phyloP scores from a whole-genome alignment of 1,140 invertebrate species.

The Bathynomus jamesi region DNA sequence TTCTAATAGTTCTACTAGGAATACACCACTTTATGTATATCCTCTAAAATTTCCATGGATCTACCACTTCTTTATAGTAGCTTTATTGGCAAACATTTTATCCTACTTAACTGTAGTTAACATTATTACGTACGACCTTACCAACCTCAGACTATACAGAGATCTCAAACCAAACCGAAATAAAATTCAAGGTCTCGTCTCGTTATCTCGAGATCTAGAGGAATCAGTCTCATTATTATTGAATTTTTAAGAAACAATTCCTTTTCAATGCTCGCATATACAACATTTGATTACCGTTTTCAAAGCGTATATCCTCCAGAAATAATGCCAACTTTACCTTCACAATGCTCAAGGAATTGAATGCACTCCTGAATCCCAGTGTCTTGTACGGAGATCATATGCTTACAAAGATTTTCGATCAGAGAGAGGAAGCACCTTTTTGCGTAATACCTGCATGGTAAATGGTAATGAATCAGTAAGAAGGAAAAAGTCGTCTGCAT shows the following conservation, averaged over 20 bases:
- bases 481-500: neutral
- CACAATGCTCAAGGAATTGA: slow-evolving; percentile 84
- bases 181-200: neutral
- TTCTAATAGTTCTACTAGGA: too few relatives aligned
- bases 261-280: neutral
- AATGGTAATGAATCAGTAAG: neutral
- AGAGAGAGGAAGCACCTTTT: slow-evolving; percentile 90
- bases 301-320: slow-evolving; percentile 2
- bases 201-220: neutral
- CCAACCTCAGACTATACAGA: neutral
- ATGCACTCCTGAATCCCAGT: slow-evolving; percentile 82
- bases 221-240: neutral
- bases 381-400: slow-evolving; percentile 82
- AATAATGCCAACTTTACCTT: slow-evolving; percentile 46
- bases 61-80: too few relatives aligned
- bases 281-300: neutral
- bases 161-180: neutral
- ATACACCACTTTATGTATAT: too few relatives aligned
- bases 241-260: neutral
- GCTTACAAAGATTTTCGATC: slow-evolving; percentile 84
- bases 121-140: too few relatives aligned
- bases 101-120: too few relatives aligned
- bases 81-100: too few relatives aligned
- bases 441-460: slow-evolving; percentile 63
- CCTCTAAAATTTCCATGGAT: too few relatives aligned